phyloP scores from a whole-genome alignment of 2,797 vertebrate species.

The Microctenopoma steveboyesi region DNA sequence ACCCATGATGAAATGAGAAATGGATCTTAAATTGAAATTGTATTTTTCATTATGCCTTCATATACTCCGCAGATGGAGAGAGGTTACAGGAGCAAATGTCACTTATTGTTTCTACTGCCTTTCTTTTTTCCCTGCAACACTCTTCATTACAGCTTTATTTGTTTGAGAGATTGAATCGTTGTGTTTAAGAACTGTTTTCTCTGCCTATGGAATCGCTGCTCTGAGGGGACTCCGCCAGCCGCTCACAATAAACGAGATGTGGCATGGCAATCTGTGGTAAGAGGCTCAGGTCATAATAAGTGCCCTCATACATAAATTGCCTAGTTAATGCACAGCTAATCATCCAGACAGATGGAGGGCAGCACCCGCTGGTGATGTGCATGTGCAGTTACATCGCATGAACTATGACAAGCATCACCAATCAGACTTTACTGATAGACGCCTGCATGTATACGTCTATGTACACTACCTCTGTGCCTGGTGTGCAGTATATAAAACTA shows the following conservation, averaged over 20 bases:
- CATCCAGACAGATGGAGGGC: constrained; percentile 63
- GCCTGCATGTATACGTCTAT: constrained; percentile 3
- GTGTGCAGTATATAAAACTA: background rate
- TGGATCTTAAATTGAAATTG: constrained; percentile 72
- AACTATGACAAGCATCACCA: constrained; percentile 55
- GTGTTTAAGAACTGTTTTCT: constrained; percentile 42
- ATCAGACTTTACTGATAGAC: constrained; percentile 31
- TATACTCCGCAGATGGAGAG: constrained; percentile 38
- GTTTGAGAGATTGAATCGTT: constrained; percentile 60
- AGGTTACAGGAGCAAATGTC: constrained; percentile 68
- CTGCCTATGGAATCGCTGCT: constrained; percentile 30
- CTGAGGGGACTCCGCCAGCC: constrained; percentile 52
- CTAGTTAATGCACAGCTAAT: constrained; percentile 75
- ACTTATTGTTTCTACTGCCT: constrained; percentile 65
- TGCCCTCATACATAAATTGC: constrained; percentile 78
- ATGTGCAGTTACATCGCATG: constrained; percentile 29
- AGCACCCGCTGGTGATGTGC: constrained; percentile 27
- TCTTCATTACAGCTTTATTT: constrained; percentile 70
- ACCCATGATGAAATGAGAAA: constrained; percentile 55
- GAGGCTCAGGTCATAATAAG: constrained; percentile 69
- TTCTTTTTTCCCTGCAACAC: constrained; percentile 40
- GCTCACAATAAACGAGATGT: constrained; percentile 74
- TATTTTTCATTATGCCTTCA: constrained; percentile 67
- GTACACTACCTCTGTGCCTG: background rate
- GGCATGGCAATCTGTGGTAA: constrained; percentile 75